A percentile compares a stretch with the other conserved stretches of the same genome.
These are phyloP conservation scores for Oreamnos americanus DNA, from an alignment of 2,113 vertebrate species.

Conservation along the genomic window DNA sequence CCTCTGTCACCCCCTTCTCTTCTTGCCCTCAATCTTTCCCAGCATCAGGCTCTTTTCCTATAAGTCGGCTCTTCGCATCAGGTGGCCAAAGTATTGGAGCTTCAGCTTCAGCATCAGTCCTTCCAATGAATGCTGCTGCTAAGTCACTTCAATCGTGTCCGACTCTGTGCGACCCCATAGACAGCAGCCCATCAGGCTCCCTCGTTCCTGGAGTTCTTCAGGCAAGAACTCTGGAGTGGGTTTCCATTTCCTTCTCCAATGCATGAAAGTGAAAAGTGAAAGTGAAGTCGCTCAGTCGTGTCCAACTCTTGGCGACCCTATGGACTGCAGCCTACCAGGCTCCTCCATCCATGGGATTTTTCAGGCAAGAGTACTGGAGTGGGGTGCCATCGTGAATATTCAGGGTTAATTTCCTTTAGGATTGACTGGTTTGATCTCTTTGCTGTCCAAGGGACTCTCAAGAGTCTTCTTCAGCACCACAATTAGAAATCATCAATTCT, in stretches of 20 bases:
- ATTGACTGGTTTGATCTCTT: not conserved
- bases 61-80: not conserved
- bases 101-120: not conserved
- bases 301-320: too few relatives aligned
- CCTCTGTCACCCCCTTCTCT: not conserved
- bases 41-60: not conserved
- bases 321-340: too few relatives aligned
- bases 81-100: not conserved
- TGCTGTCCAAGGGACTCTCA: not conserved
- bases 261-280: too few relatives aligned
- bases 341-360: too few relatives aligned
- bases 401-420: not conserved
- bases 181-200: too few relatives aligned
- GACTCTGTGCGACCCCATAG: too few relatives aligned
- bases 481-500: not conserved
- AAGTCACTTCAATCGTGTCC: too few relatives aligned
- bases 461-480: not conserved
- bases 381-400: not conserved
- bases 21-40: not conserved
- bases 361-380: too few relatives aligned
- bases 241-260: too few relatives aligned
- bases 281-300: too few relatives aligned
- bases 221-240: too few relatives aligned
- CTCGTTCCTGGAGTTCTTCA: too few relatives aligned
- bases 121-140: not conserved